A percentile compares a stretch with the other conserved stretches of the same genome.
Conservation (phyloP, 2,797 vertebrate genomes). For the Apodemus agrarius region DNA sequence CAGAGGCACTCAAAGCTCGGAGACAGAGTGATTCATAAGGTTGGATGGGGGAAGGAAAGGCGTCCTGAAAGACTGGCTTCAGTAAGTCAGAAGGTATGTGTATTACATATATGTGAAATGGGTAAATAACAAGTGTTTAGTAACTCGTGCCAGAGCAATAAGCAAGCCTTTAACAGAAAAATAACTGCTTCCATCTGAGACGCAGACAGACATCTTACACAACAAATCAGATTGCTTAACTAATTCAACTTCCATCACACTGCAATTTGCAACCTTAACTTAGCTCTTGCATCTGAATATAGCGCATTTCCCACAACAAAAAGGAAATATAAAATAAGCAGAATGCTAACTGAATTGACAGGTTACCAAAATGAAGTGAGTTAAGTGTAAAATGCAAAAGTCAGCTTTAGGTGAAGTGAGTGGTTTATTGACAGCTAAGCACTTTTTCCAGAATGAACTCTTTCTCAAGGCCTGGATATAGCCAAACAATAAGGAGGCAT, state of each 20-base stretch:
- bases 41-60: slow-evolving; percentile 7
- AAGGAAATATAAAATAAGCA: not conserved
- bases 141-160: slow-evolving; percentile 11
- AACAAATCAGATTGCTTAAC: slow-evolving; percentile 7
- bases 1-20: slow-evolving; percentile 12
- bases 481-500: not conserved
- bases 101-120: slow-evolving; percentile 8
- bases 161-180: slow-evolving; percentile 13
- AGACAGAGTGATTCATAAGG: not conserved
- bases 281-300: slow-evolving; percentile 3
- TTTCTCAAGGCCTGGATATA: not conserved
- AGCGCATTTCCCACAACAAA: slow-evolving; percentile 11
- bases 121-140: slow-evolving; percentile 25
- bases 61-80: not conserved
- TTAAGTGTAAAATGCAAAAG: not conserved
- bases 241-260: not conserved
- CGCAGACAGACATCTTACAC: slow-evolving; percentile 6
- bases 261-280: not conserved
- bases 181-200: not conserved
- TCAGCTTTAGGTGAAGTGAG: not conserved
- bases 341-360: slow-evolving; percentile 18
- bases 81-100: slow-evolving; percentile 46
- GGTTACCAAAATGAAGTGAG: not conserved
- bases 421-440: not conserved
- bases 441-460: not conserved